These are phyloP conservation scores for Ylistrum balloti DNA, from an alignment of 1,140 invertebrate genomes.

Conservation along the genomic window DNA sequence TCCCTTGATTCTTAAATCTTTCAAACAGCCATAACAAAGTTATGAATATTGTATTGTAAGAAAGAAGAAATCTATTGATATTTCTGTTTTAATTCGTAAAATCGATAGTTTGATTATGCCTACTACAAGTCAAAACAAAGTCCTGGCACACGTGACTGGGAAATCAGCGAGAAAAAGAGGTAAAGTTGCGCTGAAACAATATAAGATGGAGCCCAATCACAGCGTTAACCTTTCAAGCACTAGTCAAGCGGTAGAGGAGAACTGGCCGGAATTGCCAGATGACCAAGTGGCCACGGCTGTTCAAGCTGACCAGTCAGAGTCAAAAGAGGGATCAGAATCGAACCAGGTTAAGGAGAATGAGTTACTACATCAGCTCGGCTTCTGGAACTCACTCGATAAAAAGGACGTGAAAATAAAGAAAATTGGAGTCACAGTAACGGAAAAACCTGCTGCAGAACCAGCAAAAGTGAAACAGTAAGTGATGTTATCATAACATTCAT, in stretches of 20 bases:
- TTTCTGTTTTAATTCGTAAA: background rate
- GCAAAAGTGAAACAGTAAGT: constrained; percentile 1
- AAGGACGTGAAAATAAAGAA: background rate
- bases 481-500: no score
- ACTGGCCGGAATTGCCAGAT: background rate
- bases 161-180: background rate
- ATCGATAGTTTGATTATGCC: background rate
- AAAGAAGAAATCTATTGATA: background rate
- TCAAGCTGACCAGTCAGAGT: background rate
- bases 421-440: background rate
- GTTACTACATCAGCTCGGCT: background rate
- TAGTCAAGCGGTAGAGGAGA: background rate
- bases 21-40: background rate
- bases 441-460: background rate
- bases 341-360: background rate
- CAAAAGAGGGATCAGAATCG: background rate
- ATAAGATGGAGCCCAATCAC: background rate
- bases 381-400: background rate
- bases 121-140: constrained; percentile 29
- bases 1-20: background rate
- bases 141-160: constrained; percentile 2
- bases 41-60: background rate
- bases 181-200: background rate
- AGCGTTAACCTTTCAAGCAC: background rate
- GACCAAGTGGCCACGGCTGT: constrained; percentile 11